phyloP scores from a whole-genome alignment of 2,113 vertebrate genomes.

The Melanostigma gelatinosum region DNA sequence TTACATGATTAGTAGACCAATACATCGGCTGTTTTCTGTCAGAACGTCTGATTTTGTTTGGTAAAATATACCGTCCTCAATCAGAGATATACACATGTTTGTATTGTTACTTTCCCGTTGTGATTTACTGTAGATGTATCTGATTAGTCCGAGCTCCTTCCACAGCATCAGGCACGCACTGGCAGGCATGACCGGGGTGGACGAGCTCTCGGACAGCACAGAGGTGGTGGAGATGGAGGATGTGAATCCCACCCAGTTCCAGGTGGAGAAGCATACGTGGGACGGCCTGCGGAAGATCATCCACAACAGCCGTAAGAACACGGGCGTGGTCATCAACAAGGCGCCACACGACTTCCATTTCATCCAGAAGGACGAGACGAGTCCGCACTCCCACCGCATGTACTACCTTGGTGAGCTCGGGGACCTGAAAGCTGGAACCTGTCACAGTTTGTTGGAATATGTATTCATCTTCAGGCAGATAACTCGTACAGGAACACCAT shows the following conservation, averaged over 20 bases:
- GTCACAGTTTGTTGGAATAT: not conserved
- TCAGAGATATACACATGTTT: not conserved
- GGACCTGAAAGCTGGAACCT: not conserved
- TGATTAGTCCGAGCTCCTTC: constrained; percentile 15
- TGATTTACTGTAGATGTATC: not conserved
- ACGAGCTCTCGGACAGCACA: constrained; percentile 82
- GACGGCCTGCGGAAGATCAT: constrained; percentile 92
- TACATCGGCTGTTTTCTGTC: not conserved
- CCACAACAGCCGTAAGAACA: constrained; percentile 92
- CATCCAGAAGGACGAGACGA: constrained; percentile 89
- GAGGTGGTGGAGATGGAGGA: constrained; percentile 89
- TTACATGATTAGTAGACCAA: not conserved
- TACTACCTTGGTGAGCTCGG: constrained; percentile 91
- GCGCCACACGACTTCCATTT: constrained; percentile 96
- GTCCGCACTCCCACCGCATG: constrained; percentile 92
- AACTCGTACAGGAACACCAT: not conserved
- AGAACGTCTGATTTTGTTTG: not conserved
- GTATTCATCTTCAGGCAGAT: not conserved
- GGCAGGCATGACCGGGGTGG: constrained; percentile 88
- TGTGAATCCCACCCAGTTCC: constrained; percentile 83
- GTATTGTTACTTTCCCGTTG: not conserved
- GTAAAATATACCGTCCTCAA: not conserved
- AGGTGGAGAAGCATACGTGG: constrained; percentile 94
- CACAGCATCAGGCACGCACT: constrained; percentile 59
- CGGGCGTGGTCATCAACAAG: constrained; percentile 91